phyloP scores from a whole-genome alignment of 1,140 invertebrate genomes.

The Palaemon carinicauda region DNA sequence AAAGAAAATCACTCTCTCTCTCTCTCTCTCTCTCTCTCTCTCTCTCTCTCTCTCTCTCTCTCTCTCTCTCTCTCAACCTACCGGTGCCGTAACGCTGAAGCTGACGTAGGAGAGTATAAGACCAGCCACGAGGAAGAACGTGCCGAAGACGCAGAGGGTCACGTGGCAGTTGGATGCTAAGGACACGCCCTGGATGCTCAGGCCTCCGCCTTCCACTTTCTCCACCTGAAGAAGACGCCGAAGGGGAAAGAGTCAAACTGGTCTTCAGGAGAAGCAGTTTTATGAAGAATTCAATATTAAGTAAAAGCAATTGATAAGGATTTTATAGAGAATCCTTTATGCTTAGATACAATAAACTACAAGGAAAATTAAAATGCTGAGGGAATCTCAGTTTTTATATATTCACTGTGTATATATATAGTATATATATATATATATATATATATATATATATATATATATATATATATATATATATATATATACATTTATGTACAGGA shows the following conservation, averaged over 20 bases:
- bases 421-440: neutral
- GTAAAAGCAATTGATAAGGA: too few relatives aligned
- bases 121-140: conserved; percentile 50
- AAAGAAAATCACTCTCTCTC: too few relatives aligned
- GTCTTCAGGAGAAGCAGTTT: too few relatives aligned
- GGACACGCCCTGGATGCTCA: conserved; percentile 46
- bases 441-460: neutral
- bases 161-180: conserved; percentile 49
- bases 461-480: neutral
- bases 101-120: conserved; percentile 47
- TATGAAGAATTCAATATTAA: too few relatives aligned
- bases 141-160: conserved; percentile 45
- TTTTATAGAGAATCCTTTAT: too few relatives aligned
- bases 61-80: neutral
- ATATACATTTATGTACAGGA: too few relatives aligned
- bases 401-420: neutral
- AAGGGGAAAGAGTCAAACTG: too few relatives aligned
- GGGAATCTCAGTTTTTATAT: neutral
- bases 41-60: too few relatives aligned
- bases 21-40: too few relatives aligned
- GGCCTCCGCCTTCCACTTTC: conserved; percentile 45
- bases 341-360: too few relatives aligned
- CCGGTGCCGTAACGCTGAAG: conserved; percentile 17
- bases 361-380: neutral
- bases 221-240: conserved; percentile 42